These are phyloP conservation scores for Sitobion miscanthi DNA, from an alignment of 1,140 invertebrate species.

Conservation along the genomic window DNA sequence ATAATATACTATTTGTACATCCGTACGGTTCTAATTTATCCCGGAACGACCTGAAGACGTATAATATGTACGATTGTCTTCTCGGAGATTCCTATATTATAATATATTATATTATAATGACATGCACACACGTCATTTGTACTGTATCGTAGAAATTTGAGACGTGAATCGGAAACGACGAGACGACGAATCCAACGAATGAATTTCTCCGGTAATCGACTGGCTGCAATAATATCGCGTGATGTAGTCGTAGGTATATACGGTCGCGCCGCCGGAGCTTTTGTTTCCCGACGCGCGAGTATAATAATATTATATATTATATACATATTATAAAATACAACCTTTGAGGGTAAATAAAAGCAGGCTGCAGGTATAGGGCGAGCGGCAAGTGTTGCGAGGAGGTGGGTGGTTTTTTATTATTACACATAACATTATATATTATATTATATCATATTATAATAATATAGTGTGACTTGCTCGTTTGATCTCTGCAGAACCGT, in stretches of 20 bases:
- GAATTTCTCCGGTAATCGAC: not conserved
- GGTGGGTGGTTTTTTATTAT: not conserved
- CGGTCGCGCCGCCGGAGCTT: not conserved
- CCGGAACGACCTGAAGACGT: not conserved
- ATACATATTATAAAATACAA: not conserved
- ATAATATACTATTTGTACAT: not conserved
- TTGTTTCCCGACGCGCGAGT: not conserved
- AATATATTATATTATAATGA: not conserved
- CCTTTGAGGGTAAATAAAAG: slow-evolving; percentile 1
- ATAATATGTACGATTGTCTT: not conserved
- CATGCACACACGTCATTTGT: not conserved
- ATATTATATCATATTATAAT: no score
- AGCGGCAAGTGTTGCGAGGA: not conserved
- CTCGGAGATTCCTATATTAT: not conserved
- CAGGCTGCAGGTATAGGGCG: not conserved
- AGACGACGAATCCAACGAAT: not conserved
- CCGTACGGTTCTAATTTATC: not conserved
- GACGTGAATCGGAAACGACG: not conserved
- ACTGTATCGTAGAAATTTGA: not conserved
- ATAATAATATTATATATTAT: no score
- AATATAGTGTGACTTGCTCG: not conserved
- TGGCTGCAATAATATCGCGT: not conserved
- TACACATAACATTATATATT: not conserved
- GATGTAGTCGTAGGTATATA: not conserved
- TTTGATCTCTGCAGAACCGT: slow-evolving; percentile 6